phyloP scores from a whole-genome alignment of 2,113 vertebrate species.

The Stigmatopora argus region DNA sequence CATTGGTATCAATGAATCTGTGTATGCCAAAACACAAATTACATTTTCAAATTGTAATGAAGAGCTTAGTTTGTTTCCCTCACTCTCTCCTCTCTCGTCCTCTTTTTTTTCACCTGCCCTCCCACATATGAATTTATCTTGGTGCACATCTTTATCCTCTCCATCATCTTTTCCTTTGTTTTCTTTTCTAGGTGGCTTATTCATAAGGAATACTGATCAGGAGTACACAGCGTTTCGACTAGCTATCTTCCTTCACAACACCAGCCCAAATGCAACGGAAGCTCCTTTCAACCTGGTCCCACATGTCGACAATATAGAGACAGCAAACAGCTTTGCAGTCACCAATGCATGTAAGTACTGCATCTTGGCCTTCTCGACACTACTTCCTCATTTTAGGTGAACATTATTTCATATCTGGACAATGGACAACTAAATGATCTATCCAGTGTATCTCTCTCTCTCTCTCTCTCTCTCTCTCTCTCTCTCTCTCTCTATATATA shows the following conservation, averaged over 20 bases:
- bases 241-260: conserved; percentile 99
- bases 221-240: conserved; percentile 97
- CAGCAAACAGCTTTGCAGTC: conserved; percentile 98
- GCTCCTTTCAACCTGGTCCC: conserved; percentile 98
- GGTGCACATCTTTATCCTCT: conserved; percentile 15
- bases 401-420: background rate
- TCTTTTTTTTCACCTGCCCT: conserved; percentile 28
- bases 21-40: conserved; percentile 43
- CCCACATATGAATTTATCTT: conserved; percentile 28
- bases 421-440: background rate
- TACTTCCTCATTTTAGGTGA: background rate
- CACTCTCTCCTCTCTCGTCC: conserved; percentile 5
- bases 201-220: conserved; percentile 99
- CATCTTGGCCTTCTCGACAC: background rate
- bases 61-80: conserved; percentile 47
- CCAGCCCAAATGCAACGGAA: conserved; percentile 96
- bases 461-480: no score
- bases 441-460: no score
- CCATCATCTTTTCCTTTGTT: conserved; percentile 23
- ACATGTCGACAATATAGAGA: conserved; percentile 99
- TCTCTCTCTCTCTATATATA: no score
- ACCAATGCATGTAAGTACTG: conserved; percentile 97
- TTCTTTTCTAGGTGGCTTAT: conserved; percentile 83
- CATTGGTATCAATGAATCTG: conserved; percentile 24
- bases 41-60: conserved; percentile 53